Conservation (phyloP, 1,140 invertebrate genomes). For the Coelopa frigida region DNA sequence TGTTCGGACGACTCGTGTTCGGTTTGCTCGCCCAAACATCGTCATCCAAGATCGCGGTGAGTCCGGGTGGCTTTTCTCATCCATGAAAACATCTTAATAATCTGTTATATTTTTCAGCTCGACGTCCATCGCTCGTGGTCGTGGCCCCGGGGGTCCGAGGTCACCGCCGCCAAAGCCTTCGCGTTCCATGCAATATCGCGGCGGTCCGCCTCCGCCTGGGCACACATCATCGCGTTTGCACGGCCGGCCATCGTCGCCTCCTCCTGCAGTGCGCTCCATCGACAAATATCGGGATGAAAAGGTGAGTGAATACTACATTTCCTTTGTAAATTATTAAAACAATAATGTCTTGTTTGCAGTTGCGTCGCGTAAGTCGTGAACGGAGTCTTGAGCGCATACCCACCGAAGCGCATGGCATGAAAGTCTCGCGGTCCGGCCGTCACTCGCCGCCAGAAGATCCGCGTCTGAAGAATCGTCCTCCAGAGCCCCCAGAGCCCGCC, state of each 20-base stretch:
- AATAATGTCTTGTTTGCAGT: too few species aligned
- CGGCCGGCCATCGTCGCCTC: constrained; percentile 32
- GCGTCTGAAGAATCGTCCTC: constrained; percentile 39
- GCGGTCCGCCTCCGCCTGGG: constrained; percentile 17
- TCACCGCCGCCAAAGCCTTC: constrained; percentile 34
- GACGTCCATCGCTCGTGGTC: constrained; percentile 21
- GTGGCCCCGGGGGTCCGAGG: constrained; percentile 31
- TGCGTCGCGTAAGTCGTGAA: constrained; percentile 32
- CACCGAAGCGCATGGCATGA: constrained; percentile 29
- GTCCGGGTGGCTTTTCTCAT: not conserved
- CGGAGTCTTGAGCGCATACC: constrained; percentile 18
- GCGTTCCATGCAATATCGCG: constrained; percentile 34
- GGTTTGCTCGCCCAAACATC: constrained; percentile 52
- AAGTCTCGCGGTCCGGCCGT: constrained; percentile 30
- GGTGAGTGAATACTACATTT: too few species aligned
- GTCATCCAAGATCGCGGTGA: constrained; percentile 42
- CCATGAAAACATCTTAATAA: not conserved
- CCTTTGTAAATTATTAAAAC: too few species aligned
- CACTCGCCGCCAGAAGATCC: constrained; percentile 42
- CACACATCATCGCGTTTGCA: constrained; percentile 23
- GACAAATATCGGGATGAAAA: constrained; percentile 40
- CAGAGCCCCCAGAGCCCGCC: constrained; percentile 42
- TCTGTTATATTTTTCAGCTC: constrained; percentile 23
- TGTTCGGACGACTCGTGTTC: constrained; percentile 76
- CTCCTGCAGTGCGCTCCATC: constrained; percentile 30